A percentile compares a stretch with the other conserved stretches of the same genome.
These are phyloP conservation scores for Agriopis aurantiaria DNA, from an alignment of 2,888 invertebrate genomes.

Conservation along the genomic window DNA sequence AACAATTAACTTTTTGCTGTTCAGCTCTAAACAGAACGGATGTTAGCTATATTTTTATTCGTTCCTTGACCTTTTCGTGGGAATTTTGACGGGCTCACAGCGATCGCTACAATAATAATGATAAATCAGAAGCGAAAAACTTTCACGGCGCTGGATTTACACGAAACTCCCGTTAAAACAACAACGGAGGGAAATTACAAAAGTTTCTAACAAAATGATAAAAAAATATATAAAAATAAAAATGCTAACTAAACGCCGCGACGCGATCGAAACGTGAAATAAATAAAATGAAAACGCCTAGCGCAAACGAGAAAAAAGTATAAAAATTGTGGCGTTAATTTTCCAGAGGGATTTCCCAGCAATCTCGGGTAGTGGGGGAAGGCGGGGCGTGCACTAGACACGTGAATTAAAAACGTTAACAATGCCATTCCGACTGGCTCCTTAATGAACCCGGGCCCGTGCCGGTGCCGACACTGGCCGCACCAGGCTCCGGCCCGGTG, in stretches of 20 bases:
- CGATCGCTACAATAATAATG: constrained; percentile 41
- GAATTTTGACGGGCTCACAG: constrained; percentile 49
- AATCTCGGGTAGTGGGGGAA: constrained; percentile 68
- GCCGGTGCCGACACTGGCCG: constrained; percentile 42
- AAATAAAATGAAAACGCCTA: constrained; percentile 80
- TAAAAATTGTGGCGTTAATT: constrained; percentile 84
- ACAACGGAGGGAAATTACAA: constrained; percentile 58
- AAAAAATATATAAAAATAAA: constrained; percentile 62
- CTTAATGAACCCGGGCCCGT: constrained; percentile 76
- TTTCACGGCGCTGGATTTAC: constrained; percentile 32
- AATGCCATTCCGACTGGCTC: constrained; percentile 76
- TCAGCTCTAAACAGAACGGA: constrained; percentile 71
- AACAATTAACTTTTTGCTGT: constrained; percentile 85
- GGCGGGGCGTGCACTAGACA: constrained; percentile 82
- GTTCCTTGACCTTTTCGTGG: constrained; percentile 58
- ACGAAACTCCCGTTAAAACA: constrained; percentile 41
- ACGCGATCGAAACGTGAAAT: constrained; percentile 80
- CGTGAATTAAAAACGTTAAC: constrained; percentile 85
- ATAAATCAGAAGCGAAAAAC: constrained; percentile 35
- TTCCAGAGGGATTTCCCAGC: constrained; percentile 84
- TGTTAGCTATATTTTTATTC: constrained; percentile 56
- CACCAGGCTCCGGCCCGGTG: constrained; percentile 26
- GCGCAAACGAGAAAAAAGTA: constrained; percentile 73
- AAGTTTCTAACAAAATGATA: constrained; percentile 65
- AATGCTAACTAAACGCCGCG: constrained; percentile 73